phyloP scores from a whole-genome alignment of 2,888 invertebrate genomes.

The Syritta pipiens region DNA sequence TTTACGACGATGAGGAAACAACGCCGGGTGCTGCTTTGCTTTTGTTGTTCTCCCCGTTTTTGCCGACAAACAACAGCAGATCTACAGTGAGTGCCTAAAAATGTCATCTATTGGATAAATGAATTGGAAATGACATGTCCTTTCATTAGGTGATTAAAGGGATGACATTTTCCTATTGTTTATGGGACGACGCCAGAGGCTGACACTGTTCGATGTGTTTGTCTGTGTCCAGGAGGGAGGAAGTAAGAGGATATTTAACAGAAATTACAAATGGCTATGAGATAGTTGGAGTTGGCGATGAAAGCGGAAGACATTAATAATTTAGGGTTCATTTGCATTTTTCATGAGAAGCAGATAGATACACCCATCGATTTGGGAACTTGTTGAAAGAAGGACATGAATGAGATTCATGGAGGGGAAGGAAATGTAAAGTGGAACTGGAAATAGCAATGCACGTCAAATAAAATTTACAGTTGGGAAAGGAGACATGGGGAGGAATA shows the following conservation, averaged over 20 bases:
- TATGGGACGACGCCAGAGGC: background rate
- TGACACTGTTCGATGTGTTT: no score
- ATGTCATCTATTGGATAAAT: conserved; percentile 6
- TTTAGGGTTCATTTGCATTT: background rate
- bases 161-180: conserved; percentile 9
- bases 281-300: no score
- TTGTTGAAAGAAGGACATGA: background rate
- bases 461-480: no score
- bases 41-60: conserved; percentile 6
- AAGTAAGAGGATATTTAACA: background rate
- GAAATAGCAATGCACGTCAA: no score
- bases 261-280: conserved; percentile 2
- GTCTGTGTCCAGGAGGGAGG: background rate
- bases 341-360: no score
- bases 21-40: no score
- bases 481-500: no score
- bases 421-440: no score
- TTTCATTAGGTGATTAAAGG: conserved; percentile 27
- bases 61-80: background rate
- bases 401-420: no score
- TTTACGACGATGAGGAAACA: background rate
- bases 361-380: background rate
- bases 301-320: conserved; percentile 1
- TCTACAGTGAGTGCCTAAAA: background rate
- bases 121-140: conserved; percentile 35